phyloP scores from a whole-genome alignment of 64 coral and sea anemone species.

The Orbicella faveolata region DNA sequence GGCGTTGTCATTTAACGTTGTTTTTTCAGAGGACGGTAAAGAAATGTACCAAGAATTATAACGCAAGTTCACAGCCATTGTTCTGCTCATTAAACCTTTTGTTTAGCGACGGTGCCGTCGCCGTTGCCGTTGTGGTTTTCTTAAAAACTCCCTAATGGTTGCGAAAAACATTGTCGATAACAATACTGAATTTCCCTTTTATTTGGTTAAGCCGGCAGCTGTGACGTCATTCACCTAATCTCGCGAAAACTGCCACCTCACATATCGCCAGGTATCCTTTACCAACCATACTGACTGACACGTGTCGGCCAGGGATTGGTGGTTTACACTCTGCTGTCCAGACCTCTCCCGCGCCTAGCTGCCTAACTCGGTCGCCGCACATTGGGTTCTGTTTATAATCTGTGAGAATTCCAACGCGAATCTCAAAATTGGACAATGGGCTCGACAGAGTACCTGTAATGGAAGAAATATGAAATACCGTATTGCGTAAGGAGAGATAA shows the following conservation, averaged over 20 bases:
- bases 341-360: constrained; percentile 46
- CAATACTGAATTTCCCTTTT: too few relatives aligned
- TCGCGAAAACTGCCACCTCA: constrained; percentile 84
- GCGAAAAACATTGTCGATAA: not conserved
- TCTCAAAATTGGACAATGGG: constrained; percentile 58
- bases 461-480: not conserved
- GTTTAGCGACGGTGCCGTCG: too few relatives aligned
- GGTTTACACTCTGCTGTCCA: constrained; percentile 82
- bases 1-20: too few relatives aligned
- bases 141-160: too few relatives aligned
- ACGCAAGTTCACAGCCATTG: too few relatives aligned
- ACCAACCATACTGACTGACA: constrained; percentile 64
- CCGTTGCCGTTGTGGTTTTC: too few relatives aligned
- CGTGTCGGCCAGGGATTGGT: constrained; percentile 64
- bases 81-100: too few relatives aligned
- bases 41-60: too few relatives aligned
- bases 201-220: too few relatives aligned
- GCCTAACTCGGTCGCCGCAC: constrained; percentile 68
- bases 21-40: too few relatives aligned
- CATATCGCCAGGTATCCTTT: constrained; percentile 58
- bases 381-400: constrained; percentile 70
- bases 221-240: constrained; percentile 44
- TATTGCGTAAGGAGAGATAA: too few relatives aligned
- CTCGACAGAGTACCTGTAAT: constrained; percentile 26
- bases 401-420: constrained; percentile 54